Evolutionary conservation across 2,113 vertebrate genomes (phyloP).

Genomic region (Malurus melanocephalus): DNA sequence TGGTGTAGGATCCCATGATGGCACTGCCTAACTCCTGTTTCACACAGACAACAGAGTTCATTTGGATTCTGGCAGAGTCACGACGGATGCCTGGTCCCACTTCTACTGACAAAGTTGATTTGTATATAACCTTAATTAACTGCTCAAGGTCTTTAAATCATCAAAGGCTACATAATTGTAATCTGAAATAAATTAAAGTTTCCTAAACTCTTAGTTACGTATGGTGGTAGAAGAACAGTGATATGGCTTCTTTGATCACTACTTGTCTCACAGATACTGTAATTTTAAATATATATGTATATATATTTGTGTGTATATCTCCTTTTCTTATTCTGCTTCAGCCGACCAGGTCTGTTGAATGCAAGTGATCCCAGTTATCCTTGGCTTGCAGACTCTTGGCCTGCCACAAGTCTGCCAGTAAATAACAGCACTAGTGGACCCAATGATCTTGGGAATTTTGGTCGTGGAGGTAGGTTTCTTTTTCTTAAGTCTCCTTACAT

Average conservation of each 20-base stretch:
- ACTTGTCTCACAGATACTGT: neutral
- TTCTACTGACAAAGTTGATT: constrained; percentile 52
- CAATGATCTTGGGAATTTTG: constrained; percentile 91
- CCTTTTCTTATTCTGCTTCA: constrained; percentile 62
- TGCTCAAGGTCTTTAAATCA: constrained; percentile 51
- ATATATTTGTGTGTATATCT: neutral
- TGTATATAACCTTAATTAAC: constrained; percentile 58
- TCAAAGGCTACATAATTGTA: constrained; percentile 49
- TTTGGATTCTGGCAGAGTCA: constrained; percentile 66
- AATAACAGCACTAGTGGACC: constrained; percentile 90
- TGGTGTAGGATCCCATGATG: constrained; percentile 47
- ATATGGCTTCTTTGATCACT: neutral
- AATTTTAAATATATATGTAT: neutral
- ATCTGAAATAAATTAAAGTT: constrained; percentile 58
- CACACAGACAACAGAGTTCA: constrained; percentile 58
- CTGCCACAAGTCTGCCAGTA: constrained; percentile 92
- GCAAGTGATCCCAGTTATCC: constrained; percentile 90
- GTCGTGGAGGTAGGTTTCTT: constrained; percentile 85
- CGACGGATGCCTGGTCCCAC: neutral
- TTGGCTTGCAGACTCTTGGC: constrained; percentile 98
- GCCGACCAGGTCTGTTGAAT: constrained; percentile 92
- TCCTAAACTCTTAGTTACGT: constrained; percentile 20
- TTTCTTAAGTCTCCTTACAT: accelerated
- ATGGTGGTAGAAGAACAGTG: neutral
- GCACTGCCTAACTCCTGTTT: constrained; percentile 38